Conservation (phyloP, 2,888 invertebrate species). For the Drepanosiphum platanoidis region DNA sequence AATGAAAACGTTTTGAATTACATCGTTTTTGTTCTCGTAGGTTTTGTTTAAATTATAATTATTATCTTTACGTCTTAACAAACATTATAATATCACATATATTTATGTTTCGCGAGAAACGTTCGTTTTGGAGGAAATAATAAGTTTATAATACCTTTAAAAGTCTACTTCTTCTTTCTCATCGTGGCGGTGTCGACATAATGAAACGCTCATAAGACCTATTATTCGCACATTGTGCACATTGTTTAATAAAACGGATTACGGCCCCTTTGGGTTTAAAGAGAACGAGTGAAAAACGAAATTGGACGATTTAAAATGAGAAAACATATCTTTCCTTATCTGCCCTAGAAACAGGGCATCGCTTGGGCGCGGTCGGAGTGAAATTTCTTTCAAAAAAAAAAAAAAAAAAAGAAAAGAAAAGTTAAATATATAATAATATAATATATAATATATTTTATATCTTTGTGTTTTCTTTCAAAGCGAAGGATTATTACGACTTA, state of each 20-base stretch:
- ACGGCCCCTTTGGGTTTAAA: not conserved
- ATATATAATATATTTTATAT: too few relatives aligned
- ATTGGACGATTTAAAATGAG: not conserved
- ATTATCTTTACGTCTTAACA: too few relatives aligned
- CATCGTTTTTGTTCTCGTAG: too few relatives aligned
- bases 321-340: not conserved
- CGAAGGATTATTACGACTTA: not conserved
- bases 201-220: not conserved
- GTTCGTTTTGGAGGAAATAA: not conserved
- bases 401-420: not conserved
- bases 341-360: not conserved
- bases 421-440: not conserved
- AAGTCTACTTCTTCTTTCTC: not conserved
- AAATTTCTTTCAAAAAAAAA: not conserved
- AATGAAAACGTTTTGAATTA: too few relatives aligned
- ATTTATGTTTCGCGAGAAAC: too few relatives aligned
- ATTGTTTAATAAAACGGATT: not conserved
- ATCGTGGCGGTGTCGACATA: not conserved
- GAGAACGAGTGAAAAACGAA: not conserved
- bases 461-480: not conserved
- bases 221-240: slow-evolving; percentile 5
- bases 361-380: not conserved
- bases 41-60: too few relatives aligned
- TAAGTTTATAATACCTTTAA: not conserved
- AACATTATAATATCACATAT: too few relatives aligned